Base-by-base conservation (phyloP, 1,140 invertebrate species). In the Vanessa tameamea region DNA sequence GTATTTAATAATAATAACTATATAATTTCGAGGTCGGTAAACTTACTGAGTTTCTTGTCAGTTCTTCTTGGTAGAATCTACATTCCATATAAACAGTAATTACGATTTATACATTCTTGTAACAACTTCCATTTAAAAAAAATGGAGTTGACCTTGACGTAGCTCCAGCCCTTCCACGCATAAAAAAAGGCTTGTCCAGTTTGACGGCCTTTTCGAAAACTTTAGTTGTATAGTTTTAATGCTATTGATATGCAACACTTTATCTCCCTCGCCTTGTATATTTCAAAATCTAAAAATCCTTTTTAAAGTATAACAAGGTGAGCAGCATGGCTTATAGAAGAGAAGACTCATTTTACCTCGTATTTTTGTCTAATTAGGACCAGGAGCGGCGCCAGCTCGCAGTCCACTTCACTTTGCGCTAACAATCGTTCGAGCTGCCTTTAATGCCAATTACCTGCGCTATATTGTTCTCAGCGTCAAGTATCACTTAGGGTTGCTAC, bases 391-490 rank as follows among this genome's bases (percentile, higher is more conserved):
- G 79, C 64, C 69, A 76, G 64, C 64, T 78, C 75, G 74, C 68
- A 77, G 63, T 48, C 71, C 76, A 76, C 69, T 78, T 82, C 69
- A 72, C 72, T 26, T 70, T 72, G 79, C 75, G 76, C 81, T 85
- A 84, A 85, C 79, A 86, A 83, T 82, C 81, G 76, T 76, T 82
- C 77, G 66, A 83, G 83, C 72, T 78, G 73, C 77, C 78, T 87
- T 87, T 86, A 85, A 88, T 88, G 83, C 86, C 84, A 87, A 88
- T 88, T 87, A 86, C 83, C 82, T 83, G 83, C 82, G 77, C 75
- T 80, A 73, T 75, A 85, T 84, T 88, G 82, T 87, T 87, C 75
- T 57, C 48, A 82, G 82, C 78, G 77, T 87, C 80, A 81, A 87
- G 85, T 86, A 84, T 84, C 78, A 50, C 48, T 71, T 47, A 68